Evolutionary conservation across 2,797 vertebrate species (phyloP).

Genomic region (Neosalanx taihuensis): DNA sequence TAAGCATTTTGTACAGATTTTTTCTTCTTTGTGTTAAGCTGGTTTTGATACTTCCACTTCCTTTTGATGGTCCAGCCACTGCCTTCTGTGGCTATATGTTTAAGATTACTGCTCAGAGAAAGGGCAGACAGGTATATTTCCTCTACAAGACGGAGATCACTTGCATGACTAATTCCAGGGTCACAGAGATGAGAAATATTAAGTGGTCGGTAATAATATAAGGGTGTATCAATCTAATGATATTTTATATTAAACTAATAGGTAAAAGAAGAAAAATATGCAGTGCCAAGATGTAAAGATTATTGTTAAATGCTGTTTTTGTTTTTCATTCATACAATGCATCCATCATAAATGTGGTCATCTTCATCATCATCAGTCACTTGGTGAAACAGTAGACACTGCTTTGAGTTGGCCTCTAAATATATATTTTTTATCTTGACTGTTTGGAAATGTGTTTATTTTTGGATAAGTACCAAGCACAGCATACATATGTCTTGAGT

Average conservation of each 20-base stretch:
- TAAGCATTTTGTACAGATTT: slow-evolving; percentile 89
- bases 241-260: slow-evolving; percentile 86
- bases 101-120: slow-evolving; percentile 75
- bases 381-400: slow-evolving; percentile 67
- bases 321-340: slow-evolving; percentile 68
- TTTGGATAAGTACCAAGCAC: slow-evolving; percentile 52
- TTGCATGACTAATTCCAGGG: slow-evolving; percentile 91
- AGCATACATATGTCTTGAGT: slow-evolving; percentile 44
- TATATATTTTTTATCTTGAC: slow-evolving; percentile 58
- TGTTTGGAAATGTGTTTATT: slow-evolving; percentile 53
- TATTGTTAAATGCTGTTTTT: slow-evolving; percentile 79
- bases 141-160: slow-evolving; percentile 83
- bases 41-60: slow-evolving; percentile 90
- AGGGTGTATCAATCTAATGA: slow-evolving; percentile 88
- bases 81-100: slow-evolving; percentile 83
- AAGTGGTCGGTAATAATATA: slow-evolving; percentile 85
- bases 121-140: slow-evolving; percentile 70
- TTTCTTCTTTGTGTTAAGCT: slow-evolving; percentile 72
- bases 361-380: slow-evolving; percentile 54
- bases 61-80: slow-evolving; percentile 83
- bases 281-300: slow-evolving; percentile 97
- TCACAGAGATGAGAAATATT: slow-evolving; percentile 69
- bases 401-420: slow-evolving; percentile 59
- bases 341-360: slow-evolving; percentile 60
- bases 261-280: slow-evolving; percentile 78